Evolutionary conservation across 2,113 vertebrate genomes (phyloP), one percentile per base, ranked within the genome.

Genomic region (Paradoxurus hermaphroditus): DNA sequence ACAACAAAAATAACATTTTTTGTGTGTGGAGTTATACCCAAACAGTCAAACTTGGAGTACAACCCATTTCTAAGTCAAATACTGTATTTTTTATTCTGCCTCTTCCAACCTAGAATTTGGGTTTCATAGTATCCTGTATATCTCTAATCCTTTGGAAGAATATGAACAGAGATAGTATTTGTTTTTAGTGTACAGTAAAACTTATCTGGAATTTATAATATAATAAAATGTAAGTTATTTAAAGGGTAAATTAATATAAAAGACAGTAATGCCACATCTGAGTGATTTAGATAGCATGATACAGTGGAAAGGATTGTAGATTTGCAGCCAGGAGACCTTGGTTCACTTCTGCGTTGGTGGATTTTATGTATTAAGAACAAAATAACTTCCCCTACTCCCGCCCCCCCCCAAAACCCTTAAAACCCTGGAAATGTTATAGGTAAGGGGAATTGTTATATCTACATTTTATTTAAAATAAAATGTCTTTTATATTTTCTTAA

Each of bases 201-300:
- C 46, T 88, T 65, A 29, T 27, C 44, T 94, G 56, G 39, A 72
- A 89, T 67, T 85, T 85, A 29, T 94, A 67, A 85, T 73, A 89
- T 94, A 65, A 79, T 72, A 89, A 53, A 94, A 94, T 72, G 11
- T 70, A 39, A 72, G 46, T 88, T 81, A 89, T 85, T 94, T 91
- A 85, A 89, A 63, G 18, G 68, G 3, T 39, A 92, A 88, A 29
- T 91, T 67, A 46, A 70, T 68, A 19, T 46, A 36, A 86, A 91
- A 62, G 82, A 92, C 67, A 84, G 4, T 65, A 91, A 91, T 27
- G 8, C 51, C 63, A 63, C 11, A 78, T 41, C 11, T 77, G 49
- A n/a, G 49, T 87, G 41, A 87, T 93, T 90, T 65, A 70, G 63
- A 25, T 89, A 78, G 51, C 68, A n/a, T 72, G 59, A 36, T 86